phyloP scores from a whole-genome alignment of 64 coral and sea anemone species.

The Porites australiensis region DNA sequence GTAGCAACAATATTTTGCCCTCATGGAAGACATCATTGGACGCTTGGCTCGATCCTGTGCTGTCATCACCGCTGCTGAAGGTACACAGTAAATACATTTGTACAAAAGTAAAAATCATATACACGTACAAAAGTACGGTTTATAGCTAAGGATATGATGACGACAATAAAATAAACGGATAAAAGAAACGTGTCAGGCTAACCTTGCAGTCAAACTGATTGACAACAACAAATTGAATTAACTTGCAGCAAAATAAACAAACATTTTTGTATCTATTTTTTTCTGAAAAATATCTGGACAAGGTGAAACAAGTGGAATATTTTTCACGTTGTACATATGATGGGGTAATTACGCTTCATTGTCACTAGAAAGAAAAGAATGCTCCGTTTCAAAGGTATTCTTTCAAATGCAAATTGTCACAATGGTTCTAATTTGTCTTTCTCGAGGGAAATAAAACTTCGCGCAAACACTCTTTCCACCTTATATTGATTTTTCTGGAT shows the following conservation, averaged over 20 bases:
- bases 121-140: neutral
- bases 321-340: constrained; percentile 9
- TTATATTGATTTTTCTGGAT: neutral
- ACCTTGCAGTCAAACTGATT: constrained; percentile 17
- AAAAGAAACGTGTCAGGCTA: neutral
- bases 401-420: constrained; percentile 49
- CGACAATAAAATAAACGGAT: neutral
- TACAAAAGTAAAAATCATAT: neutral
- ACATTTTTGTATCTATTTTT: neutral
- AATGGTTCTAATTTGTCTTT: constrained; percentile 1
- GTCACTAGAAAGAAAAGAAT: constrained; percentile 17
- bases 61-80: constrained; percentile 66
- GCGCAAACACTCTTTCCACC: neutral
- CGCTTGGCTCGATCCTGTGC: constrained; percentile 68
- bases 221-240: neutral
- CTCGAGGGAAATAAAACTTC: constrained; percentile 1
- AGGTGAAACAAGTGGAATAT: neutral
- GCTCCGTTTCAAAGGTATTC: neutral
- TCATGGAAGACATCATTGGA: constrained; percentile 58
- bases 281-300: neutral
- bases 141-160: neutral
- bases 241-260: constrained; percentile 17
- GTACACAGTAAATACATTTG: constrained; percentile 40
- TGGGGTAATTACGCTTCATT: constrained; percentile 11
- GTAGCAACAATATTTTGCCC: constrained; percentile 46